phyloP scores from a whole-genome alignment of 37 sponge, comb jelly and placozoan genomes.

The Beroe forskalii region DNA sequence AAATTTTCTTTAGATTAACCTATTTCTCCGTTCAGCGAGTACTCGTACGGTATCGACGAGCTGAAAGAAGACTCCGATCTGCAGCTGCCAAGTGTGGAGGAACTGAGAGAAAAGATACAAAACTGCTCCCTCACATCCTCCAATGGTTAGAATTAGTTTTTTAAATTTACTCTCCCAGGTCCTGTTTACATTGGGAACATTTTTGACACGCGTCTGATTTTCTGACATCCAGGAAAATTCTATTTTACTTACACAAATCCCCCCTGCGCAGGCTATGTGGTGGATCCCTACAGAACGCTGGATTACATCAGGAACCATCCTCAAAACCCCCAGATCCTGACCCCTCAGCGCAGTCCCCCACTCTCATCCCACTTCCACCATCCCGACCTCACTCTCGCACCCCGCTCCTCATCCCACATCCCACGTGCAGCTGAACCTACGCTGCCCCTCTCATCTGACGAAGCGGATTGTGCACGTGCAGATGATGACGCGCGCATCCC shows the following conservation, averaged over 20 bases:
- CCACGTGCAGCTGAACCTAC: no score
- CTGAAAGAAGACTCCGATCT: not conserved
- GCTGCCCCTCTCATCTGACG: not conserved
- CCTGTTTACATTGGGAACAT: not conserved
- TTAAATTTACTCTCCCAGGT: not conserved
- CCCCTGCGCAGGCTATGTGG: not conserved
- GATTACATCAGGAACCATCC: conserved; percentile 4
- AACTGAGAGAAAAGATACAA: conserved; percentile 52
- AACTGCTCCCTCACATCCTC: not conserved
- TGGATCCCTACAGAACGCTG: conserved; percentile 57
- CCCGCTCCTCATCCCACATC: no score
- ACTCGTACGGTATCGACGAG: conserved; percentile 23
- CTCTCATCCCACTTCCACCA: no score
- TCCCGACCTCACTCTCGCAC: no score
- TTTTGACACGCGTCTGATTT: not conserved
- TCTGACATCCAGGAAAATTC: not conserved
- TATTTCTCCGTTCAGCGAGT: no score
- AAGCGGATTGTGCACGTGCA: not conserved
- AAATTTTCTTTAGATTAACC: no score
- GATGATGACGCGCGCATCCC: not conserved
- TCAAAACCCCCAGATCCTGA: not conserved
- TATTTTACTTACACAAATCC: no score
- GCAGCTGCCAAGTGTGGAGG: conserved; percentile 57
- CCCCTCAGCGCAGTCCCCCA: not conserved
- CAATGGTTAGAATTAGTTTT: not conserved